These are phyloP conservation scores for Netta rufina DNA, from an alignment of 2,797 vertebrate species.

Conservation along the genomic window DNA sequence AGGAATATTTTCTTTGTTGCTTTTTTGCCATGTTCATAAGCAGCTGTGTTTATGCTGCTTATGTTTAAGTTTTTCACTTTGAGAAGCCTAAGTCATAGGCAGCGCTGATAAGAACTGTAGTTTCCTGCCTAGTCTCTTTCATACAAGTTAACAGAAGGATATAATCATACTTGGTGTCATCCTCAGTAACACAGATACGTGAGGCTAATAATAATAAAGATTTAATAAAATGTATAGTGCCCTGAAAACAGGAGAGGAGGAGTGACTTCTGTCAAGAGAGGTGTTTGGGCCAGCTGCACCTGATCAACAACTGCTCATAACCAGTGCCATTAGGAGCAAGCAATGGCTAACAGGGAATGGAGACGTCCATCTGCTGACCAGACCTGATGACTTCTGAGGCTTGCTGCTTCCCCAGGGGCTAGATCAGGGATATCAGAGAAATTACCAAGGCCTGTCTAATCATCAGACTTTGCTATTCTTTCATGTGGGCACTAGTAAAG, in stretches of 20 bases:
- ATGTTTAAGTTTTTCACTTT: neutral
- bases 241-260: neutral
- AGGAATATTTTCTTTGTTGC: conserved; percentile 35
- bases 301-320: neutral
- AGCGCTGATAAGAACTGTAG: neutral
- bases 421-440: neutral
- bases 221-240: neutral
- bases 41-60: conserved; percentile 60
- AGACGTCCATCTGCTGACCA: neutral
- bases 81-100: neutral
- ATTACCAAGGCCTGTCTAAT: neutral
- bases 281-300: neutral
- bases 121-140: conserved; percentile 41
- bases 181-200: neutral
- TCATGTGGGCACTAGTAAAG: neutral
- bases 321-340: neutral
- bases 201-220: neutral
- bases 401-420: neutral
- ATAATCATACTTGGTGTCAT: neutral
- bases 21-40: conserved; percentile 32
- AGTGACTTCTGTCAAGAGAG: neutral
- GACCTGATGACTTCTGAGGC: neutral
- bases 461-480: neutral
- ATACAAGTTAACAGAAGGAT: conserved; percentile 18
- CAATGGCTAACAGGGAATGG: neutral